A percentile compares a stretch with the other conserved stretches of the same genome.
Conservation (phyloP, 2,113 vertebrate species). For the Phalacrocorax aristotelis region DNA sequence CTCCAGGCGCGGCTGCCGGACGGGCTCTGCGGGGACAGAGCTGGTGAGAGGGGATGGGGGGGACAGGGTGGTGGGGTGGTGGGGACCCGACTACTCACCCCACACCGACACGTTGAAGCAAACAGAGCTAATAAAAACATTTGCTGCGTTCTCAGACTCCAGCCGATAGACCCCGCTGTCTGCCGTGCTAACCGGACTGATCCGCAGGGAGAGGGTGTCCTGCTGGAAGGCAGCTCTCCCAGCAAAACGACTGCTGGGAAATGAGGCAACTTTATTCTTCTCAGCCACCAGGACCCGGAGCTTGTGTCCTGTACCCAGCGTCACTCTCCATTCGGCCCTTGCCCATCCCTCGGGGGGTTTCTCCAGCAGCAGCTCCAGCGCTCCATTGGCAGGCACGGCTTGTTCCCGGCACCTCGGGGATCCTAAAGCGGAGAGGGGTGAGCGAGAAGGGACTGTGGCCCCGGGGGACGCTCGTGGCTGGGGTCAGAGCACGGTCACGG, state of each 20-base stretch:
- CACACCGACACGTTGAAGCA: neutral
- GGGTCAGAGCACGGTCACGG: no score
- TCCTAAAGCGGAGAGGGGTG: neutral
- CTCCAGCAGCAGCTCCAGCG: neutral
- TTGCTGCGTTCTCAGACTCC: fast-evolving
- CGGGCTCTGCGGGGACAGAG: neutral
- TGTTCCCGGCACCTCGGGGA: neutral
- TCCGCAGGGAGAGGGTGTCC: neutral
- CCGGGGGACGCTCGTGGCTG: neutral
- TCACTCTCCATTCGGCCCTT: neutral
- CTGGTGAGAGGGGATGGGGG: neutral
- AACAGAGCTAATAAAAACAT: fast-evolving
- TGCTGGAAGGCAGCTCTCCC: fast-evolving
- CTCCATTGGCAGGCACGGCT: neutral
- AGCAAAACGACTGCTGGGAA: fast-evolving
- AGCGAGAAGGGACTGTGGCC: neutral
- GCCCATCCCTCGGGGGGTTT: neutral
- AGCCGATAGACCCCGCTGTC: fast-evolving
- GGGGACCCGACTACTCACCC: neutral
- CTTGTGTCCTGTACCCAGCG: no score
- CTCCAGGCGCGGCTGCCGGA: fast-evolving
- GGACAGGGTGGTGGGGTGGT: fast-evolving
- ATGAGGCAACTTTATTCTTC: neutral
- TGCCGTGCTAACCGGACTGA: fast-evolving
- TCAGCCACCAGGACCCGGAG: neutral